Evolutionary conservation across 2,888 invertebrate genomes (phyloP).

Genomic region (Drosophila formosana): DNA sequence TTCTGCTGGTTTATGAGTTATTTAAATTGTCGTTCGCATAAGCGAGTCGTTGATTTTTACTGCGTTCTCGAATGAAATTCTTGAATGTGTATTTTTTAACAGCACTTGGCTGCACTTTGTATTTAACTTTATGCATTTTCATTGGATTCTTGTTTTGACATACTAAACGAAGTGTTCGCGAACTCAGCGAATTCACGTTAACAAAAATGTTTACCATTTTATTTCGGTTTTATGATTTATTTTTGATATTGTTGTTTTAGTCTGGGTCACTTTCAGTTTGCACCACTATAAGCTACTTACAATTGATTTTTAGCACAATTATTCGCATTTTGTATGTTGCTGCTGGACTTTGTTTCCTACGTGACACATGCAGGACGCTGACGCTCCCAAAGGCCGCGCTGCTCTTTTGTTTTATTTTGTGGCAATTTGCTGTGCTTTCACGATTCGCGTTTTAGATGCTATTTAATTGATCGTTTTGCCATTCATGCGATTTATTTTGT

Average conservation of each 20-base stretch:
- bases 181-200: slow-evolving; percentile 38
- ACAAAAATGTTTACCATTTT: slow-evolving; percentile 28
- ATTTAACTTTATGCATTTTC: slow-evolving; percentile 22
- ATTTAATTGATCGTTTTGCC: slow-evolving; percentile 24
- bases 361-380: slow-evolving; percentile 60
- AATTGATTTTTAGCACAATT: slow-evolving; percentile 77
- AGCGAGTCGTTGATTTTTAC: slow-evolving; percentile 26
- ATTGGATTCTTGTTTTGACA: slow-evolving; percentile 56
- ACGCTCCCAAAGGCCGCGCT: slow-evolving; percentile 2
- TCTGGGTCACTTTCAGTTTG: slow-evolving; percentile 11
- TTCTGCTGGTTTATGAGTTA: slow-evolving; percentile 6
- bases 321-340: slow-evolving; percentile 26
- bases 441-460: slow-evolving; percentile 26
- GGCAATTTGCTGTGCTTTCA: slow-evolving; percentile 27
- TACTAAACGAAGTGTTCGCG: slow-evolving; percentile 42
- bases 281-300: slow-evolving; percentile 62
- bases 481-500: slow-evolving; percentile 31
- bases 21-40: slow-evolving; percentile 13
- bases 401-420: slow-evolving; percentile 4
- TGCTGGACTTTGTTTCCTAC: slow-evolving; percentile 16
- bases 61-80: slow-evolving; percentile 30
- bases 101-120: slow-evolving; percentile 22
- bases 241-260: not conserved
- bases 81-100: slow-evolving; percentile 16
- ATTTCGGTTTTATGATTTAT: not conserved